A percentile compares a stretch with the other conserved stretches of the same genome.
Conservation (phyloP, 2,888 invertebrate species). For the Agriopis aurantiaria region DNA sequence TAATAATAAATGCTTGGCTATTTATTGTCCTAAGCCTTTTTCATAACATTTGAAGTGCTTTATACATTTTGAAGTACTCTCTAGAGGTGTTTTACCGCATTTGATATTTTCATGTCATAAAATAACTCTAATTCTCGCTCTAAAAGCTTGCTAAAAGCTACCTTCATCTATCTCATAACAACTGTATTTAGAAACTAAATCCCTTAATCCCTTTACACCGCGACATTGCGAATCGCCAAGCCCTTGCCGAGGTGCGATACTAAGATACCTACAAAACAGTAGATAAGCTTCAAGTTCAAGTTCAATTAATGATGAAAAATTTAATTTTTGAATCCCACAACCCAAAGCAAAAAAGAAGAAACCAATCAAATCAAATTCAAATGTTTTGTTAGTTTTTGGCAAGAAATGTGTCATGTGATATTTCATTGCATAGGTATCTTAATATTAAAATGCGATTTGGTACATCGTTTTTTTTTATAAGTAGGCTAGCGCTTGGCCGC, state of each 20-base stretch:
- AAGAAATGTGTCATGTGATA: no score
- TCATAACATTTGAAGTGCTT: not conserved
- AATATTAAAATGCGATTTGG: no score
- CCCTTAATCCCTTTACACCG: conserved; percentile 42
- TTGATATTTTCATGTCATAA: not conserved
- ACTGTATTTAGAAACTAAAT: conserved; percentile 39
- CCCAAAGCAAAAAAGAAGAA: no score
- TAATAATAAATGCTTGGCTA: not conserved
- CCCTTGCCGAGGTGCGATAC: conserved; percentile 13
- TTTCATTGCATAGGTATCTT: no score
- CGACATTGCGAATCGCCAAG: conserved; percentile 41
- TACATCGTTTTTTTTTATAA: no score
- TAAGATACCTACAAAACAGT: conserved; percentile 7
- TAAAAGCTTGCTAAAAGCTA: conserved; percentile 23
- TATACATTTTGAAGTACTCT: no score
- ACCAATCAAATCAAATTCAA: no score
- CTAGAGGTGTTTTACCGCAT: not conserved
- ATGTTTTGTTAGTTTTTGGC: no score
- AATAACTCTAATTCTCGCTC: conserved; percentile 6
- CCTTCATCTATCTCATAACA: conserved; percentile 16
- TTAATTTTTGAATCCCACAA: no score
- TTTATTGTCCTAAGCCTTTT: not conserved
- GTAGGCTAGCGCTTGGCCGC: no score
- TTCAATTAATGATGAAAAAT: not conserved
- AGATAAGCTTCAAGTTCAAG: not conserved